phyloP scores from a whole-genome alignment of 2,888 invertebrate species.

The Slavum lentiscoides region DNA sequence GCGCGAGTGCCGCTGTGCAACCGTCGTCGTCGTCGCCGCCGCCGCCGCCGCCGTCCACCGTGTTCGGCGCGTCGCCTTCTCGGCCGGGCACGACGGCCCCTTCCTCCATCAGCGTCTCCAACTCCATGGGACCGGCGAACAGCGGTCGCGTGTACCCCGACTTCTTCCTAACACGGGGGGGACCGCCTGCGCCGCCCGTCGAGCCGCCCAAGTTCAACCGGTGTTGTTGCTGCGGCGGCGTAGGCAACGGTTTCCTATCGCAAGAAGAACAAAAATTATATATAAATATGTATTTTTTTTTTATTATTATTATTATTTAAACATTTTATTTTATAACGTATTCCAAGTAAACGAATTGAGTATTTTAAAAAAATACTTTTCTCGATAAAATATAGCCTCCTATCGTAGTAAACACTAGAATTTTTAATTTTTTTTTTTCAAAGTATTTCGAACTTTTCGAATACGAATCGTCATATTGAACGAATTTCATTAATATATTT shows the following conservation, averaged over 20 bases:
- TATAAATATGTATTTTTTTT: too few species aligned
- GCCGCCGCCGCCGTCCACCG: constrained; percentile 12
- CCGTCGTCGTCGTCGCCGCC: not conserved
- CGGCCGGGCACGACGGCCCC: constrained; percentile 41
- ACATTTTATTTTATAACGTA: too few species aligned
- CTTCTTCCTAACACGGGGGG: constrained; percentile 26
- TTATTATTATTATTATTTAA: too few species aligned
- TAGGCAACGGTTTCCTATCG: constrained; percentile 25
- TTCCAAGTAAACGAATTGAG: too few species aligned
- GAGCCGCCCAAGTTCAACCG: constrained; percentile 28
- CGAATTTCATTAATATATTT: too few species aligned
- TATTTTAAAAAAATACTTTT: too few species aligned
- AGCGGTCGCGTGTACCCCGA: constrained; percentile 38
- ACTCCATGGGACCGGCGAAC: constrained; percentile 47
- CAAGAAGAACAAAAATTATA: too few species aligned
- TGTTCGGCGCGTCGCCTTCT: constrained; percentile 2
- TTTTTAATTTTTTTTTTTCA: too few species aligned
- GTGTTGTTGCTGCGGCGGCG: constrained; percentile 13
- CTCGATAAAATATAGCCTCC: too few species aligned
- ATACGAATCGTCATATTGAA: too few species aligned
- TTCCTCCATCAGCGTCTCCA: constrained; percentile 51
- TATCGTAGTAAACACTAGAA: too few species aligned
- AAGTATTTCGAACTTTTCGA: too few species aligned
- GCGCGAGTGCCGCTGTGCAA: constrained; percentile 1
- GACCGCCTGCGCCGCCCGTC: not conserved